Percentiles rank a stretch among this genome's conserved stretches.
Evolutionary conservation across 2,888 invertebrate species (phyloP).

Genomic region (Copidosoma aretas): DNA sequence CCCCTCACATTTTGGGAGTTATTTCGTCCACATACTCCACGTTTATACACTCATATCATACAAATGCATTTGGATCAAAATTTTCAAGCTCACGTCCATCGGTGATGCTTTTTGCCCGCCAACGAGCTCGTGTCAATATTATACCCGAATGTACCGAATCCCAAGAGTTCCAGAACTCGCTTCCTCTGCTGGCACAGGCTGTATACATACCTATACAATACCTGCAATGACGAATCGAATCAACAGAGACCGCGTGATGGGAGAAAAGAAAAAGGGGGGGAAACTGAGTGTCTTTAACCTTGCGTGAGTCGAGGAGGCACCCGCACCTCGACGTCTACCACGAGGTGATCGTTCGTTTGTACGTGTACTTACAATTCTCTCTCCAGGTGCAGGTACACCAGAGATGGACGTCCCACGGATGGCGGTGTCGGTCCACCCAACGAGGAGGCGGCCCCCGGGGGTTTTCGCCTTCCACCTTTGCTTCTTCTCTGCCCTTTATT

Average conservation of each 20-base stretch:
- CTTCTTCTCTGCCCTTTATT: too few relatives aligned
- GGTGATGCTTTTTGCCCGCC: background rate
- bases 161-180: constrained; percentile 34
- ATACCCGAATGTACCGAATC: constrained; percentile 11
- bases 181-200: constrained; percentile 44
- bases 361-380: background rate
- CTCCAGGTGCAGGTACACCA: constrained; percentile 21
- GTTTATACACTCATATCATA: background rate
- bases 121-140: background rate
- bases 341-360: too few relatives aligned
- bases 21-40: background rate
- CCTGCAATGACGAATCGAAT: constrained; percentile 37
- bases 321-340: too few relatives aligned
- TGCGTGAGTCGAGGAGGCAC: too few relatives aligned
- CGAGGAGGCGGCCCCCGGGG: constrained; percentile 46
- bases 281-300: too few relatives aligned
- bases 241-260: constrained; percentile 11
- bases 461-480: constrained; percentile 3
- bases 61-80: background rate
- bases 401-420: constrained; percentile 58
- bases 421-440: constrained; percentile 59
- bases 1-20: too few relatives aligned
- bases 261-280: too few relatives aligned
- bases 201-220: background rate
- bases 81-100: background rate